These are phyloP conservation scores for Paramormyrops hopkinsi DNA, from an alignment of 2,797 vertebrate species.

Conservation along the genomic window DNA sequence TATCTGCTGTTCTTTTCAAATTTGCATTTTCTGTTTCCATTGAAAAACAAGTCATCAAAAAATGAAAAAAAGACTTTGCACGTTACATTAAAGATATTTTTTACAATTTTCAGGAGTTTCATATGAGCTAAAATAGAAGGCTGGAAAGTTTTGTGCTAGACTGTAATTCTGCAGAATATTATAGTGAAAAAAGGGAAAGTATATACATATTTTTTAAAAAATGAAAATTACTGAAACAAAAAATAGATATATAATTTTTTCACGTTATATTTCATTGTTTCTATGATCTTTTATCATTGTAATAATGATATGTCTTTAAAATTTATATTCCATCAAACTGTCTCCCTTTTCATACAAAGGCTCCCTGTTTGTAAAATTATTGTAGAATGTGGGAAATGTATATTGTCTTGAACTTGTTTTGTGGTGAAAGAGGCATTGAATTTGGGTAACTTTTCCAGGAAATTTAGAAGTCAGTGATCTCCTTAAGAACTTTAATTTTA, in stretches of 20 bases:
- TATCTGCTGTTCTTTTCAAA: not conserved
- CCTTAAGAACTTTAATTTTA: slow-evolving; percentile 56
- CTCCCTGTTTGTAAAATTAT: slow-evolving; percentile 73
- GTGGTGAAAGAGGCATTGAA: slow-evolving; percentile 61
- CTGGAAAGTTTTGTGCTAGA: slow-evolving; percentile 39
- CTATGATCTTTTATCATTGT: slow-evolving; percentile 71
- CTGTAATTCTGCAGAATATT: slow-evolving; percentile 47
- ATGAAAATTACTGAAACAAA: slow-evolving; percentile 34
- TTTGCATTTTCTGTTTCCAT: not conserved
- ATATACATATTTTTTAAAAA: slow-evolving; percentile 37
- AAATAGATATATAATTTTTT: slow-evolving; percentile 43
- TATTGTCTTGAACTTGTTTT: slow-evolving; percentile 56
- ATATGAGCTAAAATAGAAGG: slow-evolving; percentile 3
- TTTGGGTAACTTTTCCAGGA: slow-evolving; percentile 60
- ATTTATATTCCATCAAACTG: slow-evolving; percentile 59
- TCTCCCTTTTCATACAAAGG: slow-evolving; percentile 64
- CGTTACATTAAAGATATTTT: slow-evolving; percentile 19
- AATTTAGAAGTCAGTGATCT: slow-evolving; percentile 60
- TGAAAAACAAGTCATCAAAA: not conserved
- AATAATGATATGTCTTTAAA: slow-evolving; percentile 56
- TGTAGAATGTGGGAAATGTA: slow-evolving; percentile 74
- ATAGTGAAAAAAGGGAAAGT: slow-evolving; percentile 34
- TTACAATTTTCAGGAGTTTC: slow-evolving; percentile 9
- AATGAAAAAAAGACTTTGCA: not conserved
- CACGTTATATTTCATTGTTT: slow-evolving; percentile 52